These are phyloP conservation scores for Polypterus bichir DNA, from an alignment of 2,113 vertebrate genomes.

Conservation along the genomic window DNA sequence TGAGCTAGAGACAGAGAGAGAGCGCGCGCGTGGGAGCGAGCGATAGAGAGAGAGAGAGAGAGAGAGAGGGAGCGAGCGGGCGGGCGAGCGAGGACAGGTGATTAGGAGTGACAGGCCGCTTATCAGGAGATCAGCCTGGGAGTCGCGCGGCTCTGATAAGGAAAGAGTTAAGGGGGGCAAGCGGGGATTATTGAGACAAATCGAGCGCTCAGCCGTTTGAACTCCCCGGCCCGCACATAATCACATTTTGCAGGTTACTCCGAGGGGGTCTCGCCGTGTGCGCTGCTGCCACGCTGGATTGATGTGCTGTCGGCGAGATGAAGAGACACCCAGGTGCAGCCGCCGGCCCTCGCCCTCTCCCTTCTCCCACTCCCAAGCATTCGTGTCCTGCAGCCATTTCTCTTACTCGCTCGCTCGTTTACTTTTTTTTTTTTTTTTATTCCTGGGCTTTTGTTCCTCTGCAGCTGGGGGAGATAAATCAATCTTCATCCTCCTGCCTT, in stretches of 20 bases:
- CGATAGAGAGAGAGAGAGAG: too few relatives aligned
- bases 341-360: slow-evolving; percentile 27
- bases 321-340: slow-evolving; percentile 53
- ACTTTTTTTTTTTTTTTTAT: slow-evolving; percentile 34
- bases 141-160: slow-evolving; percentile 31
- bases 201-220: slow-evolving; percentile 28
- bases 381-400: slow-evolving; percentile 38
- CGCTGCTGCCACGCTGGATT: slow-evolving; percentile 2
- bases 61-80: too few relatives aligned
- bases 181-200: slow-evolving; percentile 41
- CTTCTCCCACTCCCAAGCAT: slow-evolving; percentile 36
- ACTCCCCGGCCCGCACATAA: slow-evolving; percentile 38
- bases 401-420: slow-evolving; percentile 35
- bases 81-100: neutral
- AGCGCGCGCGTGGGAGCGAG: too few relatives aligned
- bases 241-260: slow-evolving; percentile 41
- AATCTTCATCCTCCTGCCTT: slow-evolving; percentile 31
- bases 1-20: too few relatives aligned
- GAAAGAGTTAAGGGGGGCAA: slow-evolving; percentile 39
- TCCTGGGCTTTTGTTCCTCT: slow-evolving; percentile 33
- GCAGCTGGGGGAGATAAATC: slow-evolving; percentile 43
- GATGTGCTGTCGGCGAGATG: slow-evolving; percentile 32
- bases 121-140: slow-evolving; percentile 31
- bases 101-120: slow-evolving; percentile 36
- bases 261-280: slow-evolving; percentile 4